Evolutionary conservation across 2,797 vertebrate genomes (phyloP).

Genomic region (Rhinichthys osculus): DNA sequence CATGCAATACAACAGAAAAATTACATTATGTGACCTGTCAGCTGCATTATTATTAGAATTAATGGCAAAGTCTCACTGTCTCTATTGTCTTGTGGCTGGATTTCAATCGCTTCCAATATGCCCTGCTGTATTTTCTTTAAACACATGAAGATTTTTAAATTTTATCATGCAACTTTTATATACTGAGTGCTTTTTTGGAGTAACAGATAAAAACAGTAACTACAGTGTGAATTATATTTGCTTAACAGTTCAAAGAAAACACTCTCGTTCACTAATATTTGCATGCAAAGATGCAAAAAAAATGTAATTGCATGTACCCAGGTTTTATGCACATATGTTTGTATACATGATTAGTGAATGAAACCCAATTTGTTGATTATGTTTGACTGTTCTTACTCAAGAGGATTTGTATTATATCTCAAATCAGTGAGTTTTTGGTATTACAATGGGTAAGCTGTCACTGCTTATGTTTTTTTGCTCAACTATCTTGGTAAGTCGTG

Average conservation of each 20-base stretch:
- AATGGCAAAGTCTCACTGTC: constrained; percentile 64
- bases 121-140: constrained; percentile 61
- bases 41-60: constrained; percentile 60
- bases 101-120: constrained; percentile 60
- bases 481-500: background rate
- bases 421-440: background rate
- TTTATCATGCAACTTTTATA: background rate
- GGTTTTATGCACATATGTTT: background rate
- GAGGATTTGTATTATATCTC: background rate
- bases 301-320: background rate
- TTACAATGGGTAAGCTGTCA: background rate
- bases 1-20: constrained; percentile 42
- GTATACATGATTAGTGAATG: background rate
- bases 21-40: constrained; percentile 51
- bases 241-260: background rate
- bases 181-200: background rate
- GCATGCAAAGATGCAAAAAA: background rate
- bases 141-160: background rate
- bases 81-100: constrained; percentile 59
- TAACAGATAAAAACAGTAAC: constrained; percentile 1
- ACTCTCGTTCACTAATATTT: background rate
- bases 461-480: background rate
- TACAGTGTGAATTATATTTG: background rate
- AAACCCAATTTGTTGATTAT: background rate
- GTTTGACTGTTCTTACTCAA: background rate